Evolutionary conservation across 2,113 vertebrate species (phyloP), one percentile per base, ranked within the genome.

Genomic region (Malaclemys terrapin): DNA sequence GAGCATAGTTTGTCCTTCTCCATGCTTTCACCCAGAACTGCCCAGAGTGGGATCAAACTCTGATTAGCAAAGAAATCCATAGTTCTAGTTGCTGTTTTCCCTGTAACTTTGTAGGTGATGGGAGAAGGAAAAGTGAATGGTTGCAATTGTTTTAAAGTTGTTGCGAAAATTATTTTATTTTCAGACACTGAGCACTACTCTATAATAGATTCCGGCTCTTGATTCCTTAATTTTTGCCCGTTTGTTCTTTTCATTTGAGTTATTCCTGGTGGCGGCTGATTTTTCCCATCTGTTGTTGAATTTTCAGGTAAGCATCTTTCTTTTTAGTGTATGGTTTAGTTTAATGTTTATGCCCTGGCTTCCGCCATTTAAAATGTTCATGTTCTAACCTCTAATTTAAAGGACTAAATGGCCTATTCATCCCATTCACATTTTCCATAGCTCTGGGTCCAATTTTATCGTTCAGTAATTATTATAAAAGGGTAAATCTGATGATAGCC

Each of bases 131-230:
- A 24, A 13, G 72, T 76, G 72, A 25, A 45, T 47, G 3, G 38
- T 27, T 78, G 75, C 45, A 86, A n/a, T 38, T 45, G 84, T 29
- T 5, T 8, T 59, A 69, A 80, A 56, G 24, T n/a, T 80, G 20
- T 35, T 93, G 79, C 89, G n/a, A 75, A 87, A 76, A 88, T 10
- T 35, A 24, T 25, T 89, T 91, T 72, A 24, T 80, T 96, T 90
- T 76, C 49, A 89, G 84, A 62, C 35, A 45, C 17, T 42, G 84
- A 84, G 10, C 14, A 25, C 79, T 82, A 85, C 76, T 87, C 50
- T 69, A 47, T 12, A 31, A 38, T 45, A 76, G 13, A 54, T 78
- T 90, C 38, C 80, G 85, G 10, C 12, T 78, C 13, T 9, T 79
- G 2, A 49, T 84, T 84, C 62, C 49, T 35, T 80, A 57, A 72